phyloP scores from a whole-genome alignment of 1,140 invertebrate species.

The Drosophila arizonae region DNA sequence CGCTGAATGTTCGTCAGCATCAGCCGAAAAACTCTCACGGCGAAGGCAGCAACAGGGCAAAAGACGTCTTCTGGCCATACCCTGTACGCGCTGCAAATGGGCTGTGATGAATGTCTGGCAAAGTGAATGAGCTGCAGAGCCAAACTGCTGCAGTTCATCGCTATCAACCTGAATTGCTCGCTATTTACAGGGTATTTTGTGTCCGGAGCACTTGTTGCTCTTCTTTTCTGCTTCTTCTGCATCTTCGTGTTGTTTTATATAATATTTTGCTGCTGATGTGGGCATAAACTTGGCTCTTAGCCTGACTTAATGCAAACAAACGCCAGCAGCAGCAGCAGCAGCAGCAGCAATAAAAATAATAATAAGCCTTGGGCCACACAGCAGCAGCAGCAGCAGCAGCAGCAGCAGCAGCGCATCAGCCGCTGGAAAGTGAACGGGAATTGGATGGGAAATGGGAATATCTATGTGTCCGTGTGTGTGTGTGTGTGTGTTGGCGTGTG shows the following conservation, averaged over 20 bases:
- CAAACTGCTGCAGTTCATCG: too few species aligned
- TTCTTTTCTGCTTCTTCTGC: background rate
- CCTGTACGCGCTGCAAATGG: too few species aligned
- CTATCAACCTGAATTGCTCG: too few species aligned
- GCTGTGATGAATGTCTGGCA: too few species aligned
- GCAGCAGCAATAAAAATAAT: background rate
- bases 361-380: constrained; percentile 32
- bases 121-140: too few species aligned
- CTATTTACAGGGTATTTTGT: background rate
- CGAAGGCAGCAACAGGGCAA: background rate
- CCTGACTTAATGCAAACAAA: constrained; percentile 44
- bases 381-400: background rate
- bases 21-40: constrained; percentile 16
- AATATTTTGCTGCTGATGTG: constrained; percentile 27
- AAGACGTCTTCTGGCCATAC: too few species aligned
- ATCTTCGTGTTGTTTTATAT: background rate
- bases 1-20: constrained; percentile 9
- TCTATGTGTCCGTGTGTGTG: background rate
- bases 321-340: constrained; percentile 5
- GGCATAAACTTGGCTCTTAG: constrained; percentile 39
- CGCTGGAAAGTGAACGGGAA: constrained; percentile 18
- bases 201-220: too few species aligned
- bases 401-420: constrained; percentile 18
- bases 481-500: background rate
- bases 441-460: constrained; percentile 11